phyloP scores from a whole-genome alignment of 2,797 vertebrate species.

The Caiman crocodilus region DNA sequence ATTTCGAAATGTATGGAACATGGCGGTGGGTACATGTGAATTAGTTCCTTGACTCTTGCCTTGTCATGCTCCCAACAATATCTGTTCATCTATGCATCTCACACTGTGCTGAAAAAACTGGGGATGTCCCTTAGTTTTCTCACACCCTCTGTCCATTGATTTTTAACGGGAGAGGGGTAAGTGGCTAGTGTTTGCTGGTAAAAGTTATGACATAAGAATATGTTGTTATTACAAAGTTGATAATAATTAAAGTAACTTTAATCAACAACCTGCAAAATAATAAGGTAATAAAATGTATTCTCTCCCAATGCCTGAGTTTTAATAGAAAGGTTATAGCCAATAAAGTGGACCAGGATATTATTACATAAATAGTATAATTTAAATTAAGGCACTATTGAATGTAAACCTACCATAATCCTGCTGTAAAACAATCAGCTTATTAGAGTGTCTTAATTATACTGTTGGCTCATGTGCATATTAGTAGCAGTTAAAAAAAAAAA shows the following conservation, averaged over 20 bases:
- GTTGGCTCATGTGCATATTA: neutral
- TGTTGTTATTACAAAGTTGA: conserved; percentile 26
- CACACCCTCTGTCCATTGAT: neutral
- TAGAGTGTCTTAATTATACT: neutral
- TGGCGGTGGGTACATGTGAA: neutral
- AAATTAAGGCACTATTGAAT: neutral
- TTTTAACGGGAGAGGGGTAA: neutral
- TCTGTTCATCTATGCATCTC: neutral
- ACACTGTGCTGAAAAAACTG: neutral
- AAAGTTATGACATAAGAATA: conserved; percentile 7
- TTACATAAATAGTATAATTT: conserved; percentile 20
- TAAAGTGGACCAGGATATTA: conserved; percentile 25
- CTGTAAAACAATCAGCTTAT: conserved; percentile 17
- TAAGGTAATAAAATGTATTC: neutral
- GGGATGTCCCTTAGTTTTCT: neutral
- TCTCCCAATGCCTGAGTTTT: conserved; percentile 20
- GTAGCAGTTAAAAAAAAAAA: neutral
- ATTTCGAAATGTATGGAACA: neutral
- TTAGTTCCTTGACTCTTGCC: too few species aligned
- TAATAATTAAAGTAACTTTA: conserved; percentile 60
- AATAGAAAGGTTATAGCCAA: neutral
- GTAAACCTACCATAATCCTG: neutral
- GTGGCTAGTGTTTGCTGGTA: conserved; percentile 17
- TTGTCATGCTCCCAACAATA: neutral
- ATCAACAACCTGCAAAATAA: conserved; percentile 43